phyloP scores from a whole-genome alignment of 2,113 vertebrate genomes.

The Mesembrinibis cayennensis region DNA sequence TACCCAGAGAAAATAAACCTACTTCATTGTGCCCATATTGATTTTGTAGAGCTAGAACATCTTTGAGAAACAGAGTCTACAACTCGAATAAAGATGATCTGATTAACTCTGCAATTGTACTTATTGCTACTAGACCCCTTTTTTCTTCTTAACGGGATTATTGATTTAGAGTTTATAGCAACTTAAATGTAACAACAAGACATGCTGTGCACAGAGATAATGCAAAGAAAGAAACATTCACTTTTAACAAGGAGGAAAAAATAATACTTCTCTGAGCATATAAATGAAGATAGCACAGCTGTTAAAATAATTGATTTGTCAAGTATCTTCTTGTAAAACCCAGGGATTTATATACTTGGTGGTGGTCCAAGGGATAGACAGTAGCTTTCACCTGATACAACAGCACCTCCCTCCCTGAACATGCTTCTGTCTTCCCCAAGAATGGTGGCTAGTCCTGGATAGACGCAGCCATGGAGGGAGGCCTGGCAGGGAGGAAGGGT shows the following conservation, averaged over 20 bases:
- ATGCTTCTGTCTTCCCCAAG: background rate
- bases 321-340: background rate
- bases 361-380: background rate
- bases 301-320: background rate
- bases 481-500: background rate
- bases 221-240: background rate
- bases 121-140: conserved; percentile 29
- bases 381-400: background rate
- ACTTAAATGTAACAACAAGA: background rate
- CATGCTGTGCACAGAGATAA: background rate
- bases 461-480: background rate
- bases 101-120: conserved; percentile 60
- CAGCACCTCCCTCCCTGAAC: background rate
- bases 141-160: conserved; percentile 49
- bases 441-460: background rate
- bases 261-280: background rate
- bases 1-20: background rate
- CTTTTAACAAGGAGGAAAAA: background rate
- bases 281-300: background rate
- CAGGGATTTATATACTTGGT: background rate
- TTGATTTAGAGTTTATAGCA: conserved; percentile 52
- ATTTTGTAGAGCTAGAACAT: background rate
- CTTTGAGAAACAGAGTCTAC: background rate
- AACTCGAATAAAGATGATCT: conserved; percentile 29
- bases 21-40: background rate